A percentile compares a stretch with the other conserved stretches of the same genome.
Evolutionary conservation across 2,113 vertebrate species (phyloP).

Genomic region (Falco punctatus): DNA sequence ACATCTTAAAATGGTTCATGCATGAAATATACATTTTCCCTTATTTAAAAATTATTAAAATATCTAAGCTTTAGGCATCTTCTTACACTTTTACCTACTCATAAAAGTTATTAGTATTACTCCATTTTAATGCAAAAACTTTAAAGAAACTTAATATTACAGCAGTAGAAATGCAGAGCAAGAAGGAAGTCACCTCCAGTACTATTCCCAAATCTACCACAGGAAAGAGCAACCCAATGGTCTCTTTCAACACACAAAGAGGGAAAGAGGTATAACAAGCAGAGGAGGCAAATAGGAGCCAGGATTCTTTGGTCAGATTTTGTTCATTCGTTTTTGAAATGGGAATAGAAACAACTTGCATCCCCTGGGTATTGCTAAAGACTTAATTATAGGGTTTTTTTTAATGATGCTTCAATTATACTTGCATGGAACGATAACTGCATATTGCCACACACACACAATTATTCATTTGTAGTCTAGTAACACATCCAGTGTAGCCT

Average conservation of each 20-base stretch:
- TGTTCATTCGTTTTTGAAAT: slow-evolving; percentile 52
- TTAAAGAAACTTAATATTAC: neutral
- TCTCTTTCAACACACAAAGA: neutral
- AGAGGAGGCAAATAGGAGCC: slow-evolving; percentile 17
- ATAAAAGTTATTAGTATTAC: neutral
- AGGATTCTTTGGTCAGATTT: slow-evolving; percentile 52
- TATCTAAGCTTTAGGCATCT: neutral
- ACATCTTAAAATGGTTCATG: slow-evolving; percentile 54
- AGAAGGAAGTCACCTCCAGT: neutral
- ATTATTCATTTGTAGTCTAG: slow-evolving; percentile 48
- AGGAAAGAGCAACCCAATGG: slow-evolving; percentile 1
- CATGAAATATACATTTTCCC: slow-evolving; percentile 61
- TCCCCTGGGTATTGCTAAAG: slow-evolving; percentile 50
- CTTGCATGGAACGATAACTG: slow-evolving; percentile 33
- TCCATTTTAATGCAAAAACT: neutral
- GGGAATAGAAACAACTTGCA: slow-evolving; percentile 46
- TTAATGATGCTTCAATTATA: slow-evolving; percentile 57
- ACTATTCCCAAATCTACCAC: neutral
- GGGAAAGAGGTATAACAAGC: neutral
- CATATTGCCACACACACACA: slow-evolving; percentile 56
- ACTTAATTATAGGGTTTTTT: slow-evolving; percentile 29
- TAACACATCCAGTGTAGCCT: neutral
- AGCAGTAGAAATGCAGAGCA: neutral
- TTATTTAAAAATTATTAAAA: slow-evolving; percentile 44
- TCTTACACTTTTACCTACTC: neutral